A percentile compares a stretch with the other conserved stretches of the same genome.
phyloP scores from a whole-genome alignment of 1,140 invertebrate genomes.

The Brachionus calyciflorus region DNA sequence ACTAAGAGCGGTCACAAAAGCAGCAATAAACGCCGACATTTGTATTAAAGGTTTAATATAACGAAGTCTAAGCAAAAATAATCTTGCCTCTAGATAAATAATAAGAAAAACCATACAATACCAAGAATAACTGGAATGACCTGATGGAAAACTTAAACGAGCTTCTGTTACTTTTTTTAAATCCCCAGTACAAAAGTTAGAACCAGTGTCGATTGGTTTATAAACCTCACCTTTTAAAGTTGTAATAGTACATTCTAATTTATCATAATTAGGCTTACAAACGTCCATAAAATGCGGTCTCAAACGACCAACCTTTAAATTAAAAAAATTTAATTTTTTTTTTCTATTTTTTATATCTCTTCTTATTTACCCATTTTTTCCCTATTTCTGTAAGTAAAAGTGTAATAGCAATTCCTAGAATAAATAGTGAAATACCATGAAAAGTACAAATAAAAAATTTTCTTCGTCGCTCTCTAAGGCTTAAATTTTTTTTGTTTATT shows the following conservation, averaged over 20 bases:
- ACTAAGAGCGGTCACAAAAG: slow-evolving; percentile 62
- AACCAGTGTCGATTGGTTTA: slow-evolving; percentile 57
- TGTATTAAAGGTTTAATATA: slow-evolving; percentile 41
- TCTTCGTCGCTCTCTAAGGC: background rate
- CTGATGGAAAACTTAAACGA: slow-evolving; percentile 65
- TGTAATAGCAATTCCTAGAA: slow-evolving; percentile 32
- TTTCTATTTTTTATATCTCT: background rate
- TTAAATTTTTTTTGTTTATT: slow-evolving; percentile 1
- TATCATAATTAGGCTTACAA: slow-evolving; percentile 61
- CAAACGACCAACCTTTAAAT: slow-evolving; percentile 83
- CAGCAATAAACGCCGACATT: slow-evolving; percentile 27
- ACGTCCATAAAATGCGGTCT: slow-evolving; percentile 83
- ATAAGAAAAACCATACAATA: slow-evolving; percentile 62
- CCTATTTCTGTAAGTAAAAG: slow-evolving; percentile 73
- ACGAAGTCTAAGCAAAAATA: slow-evolving; percentile 10
- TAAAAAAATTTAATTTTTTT: slow-evolving; percentile 70
- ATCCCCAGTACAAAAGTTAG: slow-evolving; percentile 53
- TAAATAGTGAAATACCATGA: slow-evolving; percentile 35
- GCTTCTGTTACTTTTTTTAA: slow-evolving; percentile 51
- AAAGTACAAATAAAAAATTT: slow-evolving; percentile 31
- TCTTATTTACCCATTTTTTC: slow-evolving; percentile 67
- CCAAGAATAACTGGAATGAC: slow-evolving; percentile 65
- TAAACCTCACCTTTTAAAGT: background rate
- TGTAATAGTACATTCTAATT: background rate
- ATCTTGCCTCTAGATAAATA: slow-evolving; percentile 51